These are phyloP conservation scores for Hymenopus coronatus DNA, from an alignment of 2,888 invertebrate species.

Conservation along the genomic window DNA sequence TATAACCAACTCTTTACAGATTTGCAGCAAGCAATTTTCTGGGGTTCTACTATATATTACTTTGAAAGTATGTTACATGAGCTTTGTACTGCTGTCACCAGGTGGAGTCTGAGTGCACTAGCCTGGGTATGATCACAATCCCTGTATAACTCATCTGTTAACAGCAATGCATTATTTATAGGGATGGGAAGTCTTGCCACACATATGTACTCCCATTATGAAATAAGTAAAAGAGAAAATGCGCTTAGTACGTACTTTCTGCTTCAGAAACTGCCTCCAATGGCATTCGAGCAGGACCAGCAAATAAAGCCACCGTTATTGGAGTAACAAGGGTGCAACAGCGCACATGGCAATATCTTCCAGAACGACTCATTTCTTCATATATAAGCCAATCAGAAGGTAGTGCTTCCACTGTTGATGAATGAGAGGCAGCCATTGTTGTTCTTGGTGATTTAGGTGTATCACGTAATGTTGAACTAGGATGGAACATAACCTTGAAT, in stretches of 20 bases:
- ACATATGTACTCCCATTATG: not conserved
- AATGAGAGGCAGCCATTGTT: conserved; percentile 43
- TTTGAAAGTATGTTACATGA: no score
- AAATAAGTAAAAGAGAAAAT: not conserved
- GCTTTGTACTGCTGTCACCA: no score
- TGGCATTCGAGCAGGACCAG: conserved; percentile 67
- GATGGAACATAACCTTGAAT: conserved; percentile 60
- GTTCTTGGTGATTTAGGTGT: conserved; percentile 42
- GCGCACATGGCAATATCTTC: conserved; percentile 67
- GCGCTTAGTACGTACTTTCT: conserved; percentile 41
- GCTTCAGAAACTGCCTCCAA: conserved; percentile 47
- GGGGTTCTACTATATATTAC: no score
- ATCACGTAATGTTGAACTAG: conserved; percentile 57
- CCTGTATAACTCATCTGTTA: no score
- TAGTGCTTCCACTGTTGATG: conserved; percentile 49
- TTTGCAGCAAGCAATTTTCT: no score
- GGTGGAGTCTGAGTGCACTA: no score
- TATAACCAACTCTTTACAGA: no score
- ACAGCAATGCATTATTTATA: no score
- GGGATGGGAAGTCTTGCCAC: no score
- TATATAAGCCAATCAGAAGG: conserved; percentile 83
- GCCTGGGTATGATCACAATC: no score
- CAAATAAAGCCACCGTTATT: conserved; percentile 74
- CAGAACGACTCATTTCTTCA: conserved; percentile 76
- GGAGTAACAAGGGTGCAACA: conserved; percentile 81